Percentiles rank a stretch among this genome's conserved stretches.
phyloP scores from a whole-genome alignment of 2,797 vertebrate species.

The Microtus californicus region DNA sequence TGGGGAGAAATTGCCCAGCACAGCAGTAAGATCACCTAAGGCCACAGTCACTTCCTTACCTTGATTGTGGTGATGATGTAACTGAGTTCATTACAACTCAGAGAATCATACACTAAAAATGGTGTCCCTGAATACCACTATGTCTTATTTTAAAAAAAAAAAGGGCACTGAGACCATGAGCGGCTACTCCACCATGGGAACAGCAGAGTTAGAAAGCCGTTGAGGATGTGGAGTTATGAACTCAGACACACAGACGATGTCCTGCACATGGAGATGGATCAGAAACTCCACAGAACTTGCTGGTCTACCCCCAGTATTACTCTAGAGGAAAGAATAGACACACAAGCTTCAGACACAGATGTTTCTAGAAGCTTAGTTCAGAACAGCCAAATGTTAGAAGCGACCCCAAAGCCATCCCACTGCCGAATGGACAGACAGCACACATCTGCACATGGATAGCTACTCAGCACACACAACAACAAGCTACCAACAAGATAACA shows the following conservation, averaged over 20 bases:
- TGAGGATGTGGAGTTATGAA: neutral
- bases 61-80: neutral
- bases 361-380: neutral
- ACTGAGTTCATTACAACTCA: neutral
- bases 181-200: neutral
- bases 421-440: rapidly evolving
- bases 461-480: neutral
- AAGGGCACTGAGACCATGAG: neutral
- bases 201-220: neutral
- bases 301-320: neutral
- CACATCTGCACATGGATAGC: neutral
- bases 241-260: neutral
- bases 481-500: neutral
- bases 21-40: neutral
- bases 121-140: neutral
- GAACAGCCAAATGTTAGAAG: neutral
- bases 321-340: neutral
- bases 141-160: neutral
- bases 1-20: neutral
- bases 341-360: neutral
- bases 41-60: too few species aligned
- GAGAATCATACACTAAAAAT: neutral
- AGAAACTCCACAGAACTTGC: too few species aligned
- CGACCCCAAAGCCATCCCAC: neutral
- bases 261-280: neutral